Base-by-base conservation (phyloP, 1,140 invertebrate genomes). In the Sycophila sp. region DNA sequence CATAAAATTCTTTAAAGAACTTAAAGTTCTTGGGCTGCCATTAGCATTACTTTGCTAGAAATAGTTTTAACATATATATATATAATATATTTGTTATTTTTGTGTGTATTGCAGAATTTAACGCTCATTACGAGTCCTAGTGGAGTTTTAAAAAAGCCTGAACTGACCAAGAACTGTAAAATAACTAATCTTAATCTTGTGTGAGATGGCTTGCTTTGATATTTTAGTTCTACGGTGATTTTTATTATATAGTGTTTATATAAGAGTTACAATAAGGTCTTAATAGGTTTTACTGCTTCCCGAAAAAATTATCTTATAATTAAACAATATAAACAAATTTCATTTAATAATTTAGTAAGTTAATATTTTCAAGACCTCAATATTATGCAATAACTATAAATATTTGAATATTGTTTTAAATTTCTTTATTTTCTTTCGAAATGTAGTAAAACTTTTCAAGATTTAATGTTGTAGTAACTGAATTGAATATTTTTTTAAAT, bases 1-100 rank as follows among this genome's bases (percentile, higher is more conserved):
- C 42, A 38, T 15, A 63, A 15, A 63, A 13, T 63, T 49, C 17
- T 36, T 49, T n/a, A n/a, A n/a, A n/a, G n/a, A n/a, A n/a, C n/a
- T n/a, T n/a, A n/a, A n/a, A n/a, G n/a, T n/a, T 24, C 60, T 49
- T 22, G 7, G 30, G 45, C 45, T 59, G 28, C 13, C 28, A 55
- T 32, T 56, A 19, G n/a, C 7, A 30, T 17, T 32, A 19, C 6
- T 53, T 34, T 8, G 15, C 47, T n/a, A 13, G 60, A 24, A 4
- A n/a, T 26, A 19, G 24, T 8, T 62, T 53, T 40, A 42, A 45
- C 40, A 58, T n/a, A n/a, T n/a, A n/a, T n/a, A n/a, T n/a, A n/a
- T 53, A 28, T 30, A 6, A 2, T 6, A 4, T 45, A 34, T 59
- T 68, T 34, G 30, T 1, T 62, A 58, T 13, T 34, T 17, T 22